A percentile compares a stretch with the other conserved stretches of the same genome.
These are phyloP conservation scores for Clunio marinus DNA, from an alignment of 2,888 invertebrate genomes.

Conservation along the genomic window DNA sequence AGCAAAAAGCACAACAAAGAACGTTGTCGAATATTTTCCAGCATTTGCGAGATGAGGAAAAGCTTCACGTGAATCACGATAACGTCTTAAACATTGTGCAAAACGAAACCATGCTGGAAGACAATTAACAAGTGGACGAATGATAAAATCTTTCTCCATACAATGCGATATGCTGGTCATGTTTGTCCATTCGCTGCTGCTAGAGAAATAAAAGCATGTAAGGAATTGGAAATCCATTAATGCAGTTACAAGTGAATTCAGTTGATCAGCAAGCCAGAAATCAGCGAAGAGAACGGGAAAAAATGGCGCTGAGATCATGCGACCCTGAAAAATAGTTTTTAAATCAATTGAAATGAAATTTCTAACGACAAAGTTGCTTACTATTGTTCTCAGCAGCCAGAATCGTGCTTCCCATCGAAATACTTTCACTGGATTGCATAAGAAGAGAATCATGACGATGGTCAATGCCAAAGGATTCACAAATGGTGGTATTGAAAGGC, in stretches of 20 bases:
- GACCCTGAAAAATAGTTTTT: conserved; percentile 56
- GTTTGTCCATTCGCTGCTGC: conserved; percentile 68
- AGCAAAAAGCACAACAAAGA: conserved; percentile 85
- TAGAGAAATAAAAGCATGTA: conserved; percentile 78
- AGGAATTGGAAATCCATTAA: conserved; percentile 93
- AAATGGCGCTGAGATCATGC: conserved; percentile 85
- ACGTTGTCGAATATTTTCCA: conserved; percentile 95
- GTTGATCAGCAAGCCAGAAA: conserved; percentile 98
- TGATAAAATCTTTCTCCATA: conserved; percentile 66
- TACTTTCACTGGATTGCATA: conserved; percentile 88
- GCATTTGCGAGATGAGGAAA: conserved; percentile 98
- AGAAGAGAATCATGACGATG: conserved; percentile 74
- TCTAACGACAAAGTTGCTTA: conserved; percentile 52
- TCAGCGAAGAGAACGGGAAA: conserved; percentile 93
- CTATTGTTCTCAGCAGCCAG: conserved; percentile 87
- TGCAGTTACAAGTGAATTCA: conserved; percentile 86
- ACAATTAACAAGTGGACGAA: conserved; percentile 81
- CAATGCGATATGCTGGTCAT: conserved; percentile 63
- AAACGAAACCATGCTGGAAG: conserved; percentile 97
- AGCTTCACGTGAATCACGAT: conserved; percentile 82
- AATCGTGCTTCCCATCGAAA: conserved; percentile 90
- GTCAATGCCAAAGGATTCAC: conserved; percentile 84
- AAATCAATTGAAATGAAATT: conserved; percentile 40
- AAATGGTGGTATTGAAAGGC: conserved; percentile 85
- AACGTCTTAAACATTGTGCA: conserved; percentile 93